Evolutionary conservation across 2,113 vertebrate species (phyloP).

Genomic region (Sus scrofa): T2T-Sscrofa CM000827.6:78581001-78581500

Average conservation of each 20-base stretch:
- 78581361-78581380: not conserved
- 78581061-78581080: conserved; percentile 73
- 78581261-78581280: not conserved
- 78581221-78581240: conserved; percentile 66
- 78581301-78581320: not conserved
- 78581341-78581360: not conserved
- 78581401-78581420: not conserved
- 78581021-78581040: conserved; percentile 42
- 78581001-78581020: conserved; percentile 55
- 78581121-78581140: conserved; percentile 36
- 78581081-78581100: conserved; percentile 79
- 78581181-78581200: conserved; percentile 65
- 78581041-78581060: conserved; percentile 66
- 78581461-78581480: not conserved
- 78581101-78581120: conserved; percentile 40
- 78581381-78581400: not conserved
- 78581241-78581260: conserved; percentile 15
- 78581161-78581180: conserved; percentile 34
- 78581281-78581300: not conserved
- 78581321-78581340: not conserved
- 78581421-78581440: not conserved
- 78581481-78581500: not conserved
- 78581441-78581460: not conserved
- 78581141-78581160: not conserved
- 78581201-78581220: conserved; percentile 46